Percentiles rank a stretch among this genome's conserved stretches.
These are phyloP conservation scores for Pemphigus obesinymphae DNA, from an alignment of 1,140 invertebrate species.

Conservation along the genomic window DNA sequence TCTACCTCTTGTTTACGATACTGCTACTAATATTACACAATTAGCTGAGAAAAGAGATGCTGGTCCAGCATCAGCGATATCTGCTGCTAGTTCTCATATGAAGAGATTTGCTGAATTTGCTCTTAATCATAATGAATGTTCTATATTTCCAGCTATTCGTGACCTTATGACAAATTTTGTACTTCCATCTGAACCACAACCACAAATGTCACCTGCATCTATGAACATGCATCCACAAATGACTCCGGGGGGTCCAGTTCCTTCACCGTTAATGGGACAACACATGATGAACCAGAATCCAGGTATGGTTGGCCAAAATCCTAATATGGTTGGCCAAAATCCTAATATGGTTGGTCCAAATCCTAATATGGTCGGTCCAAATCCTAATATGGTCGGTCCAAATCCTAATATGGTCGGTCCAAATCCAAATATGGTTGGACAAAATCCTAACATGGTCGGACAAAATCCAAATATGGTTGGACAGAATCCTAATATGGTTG, in stretches of 20 bases:
- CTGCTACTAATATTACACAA: slow-evolving; percentile 76
- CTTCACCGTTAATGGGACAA: slow-evolving; percentile 34
- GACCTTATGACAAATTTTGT: slow-evolving; percentile 77
- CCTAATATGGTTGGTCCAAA: slow-evolving; percentile 24
- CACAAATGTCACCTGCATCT: slow-evolving; percentile 46
- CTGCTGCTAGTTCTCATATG: slow-evolving; percentile 61
- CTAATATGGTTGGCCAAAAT: slow-evolving; percentile 8
- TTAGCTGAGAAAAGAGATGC: slow-evolving; percentile 71
- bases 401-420: slow-evolving; percentile 14
- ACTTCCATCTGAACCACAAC: slow-evolving; percentile 62
- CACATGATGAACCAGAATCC: slow-evolving; percentile 38
- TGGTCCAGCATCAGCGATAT: slow-evolving; percentile 58
- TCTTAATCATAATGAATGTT: slow-evolving; percentile 67
- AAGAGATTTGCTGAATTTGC: slow-evolving; percentile 62
- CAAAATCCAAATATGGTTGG: slow-evolving; percentile 18
- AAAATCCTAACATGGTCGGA: slow-evolving; percentile 11
- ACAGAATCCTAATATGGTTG: slow-evolving; percentile 18
- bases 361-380: slow-evolving; percentile 11
- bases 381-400: background rate
- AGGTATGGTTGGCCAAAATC: slow-evolving; percentile 21
- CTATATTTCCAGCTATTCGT: slow-evolving; percentile 79
- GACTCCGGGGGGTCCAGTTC: slow-evolving; percentile 17
- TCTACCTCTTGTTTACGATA: slow-evolving; percentile 83
- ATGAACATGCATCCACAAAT: slow-evolving; percentile 31
- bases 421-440: slow-evolving; percentile 19